phyloP scores from a whole-genome alignment of 1,140 invertebrate genomes.

The Eumeta japonica region DNA sequence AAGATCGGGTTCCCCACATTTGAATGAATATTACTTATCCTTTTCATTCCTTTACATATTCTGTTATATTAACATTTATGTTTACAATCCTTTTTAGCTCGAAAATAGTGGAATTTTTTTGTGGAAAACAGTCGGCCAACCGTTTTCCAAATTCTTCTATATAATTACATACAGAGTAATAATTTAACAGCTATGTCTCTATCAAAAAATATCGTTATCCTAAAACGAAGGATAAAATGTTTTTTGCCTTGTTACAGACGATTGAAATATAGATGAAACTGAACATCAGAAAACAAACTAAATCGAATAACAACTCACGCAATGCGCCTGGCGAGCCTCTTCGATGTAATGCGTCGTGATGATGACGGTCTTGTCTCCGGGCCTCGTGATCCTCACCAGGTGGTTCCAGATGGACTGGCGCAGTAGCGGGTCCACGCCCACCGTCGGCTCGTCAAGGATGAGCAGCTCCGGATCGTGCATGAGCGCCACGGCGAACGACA shows the following conservation, averaged over 20 bases:
- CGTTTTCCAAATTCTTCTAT: too few species aligned
- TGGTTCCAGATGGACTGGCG: slow-evolving; percentile 92
- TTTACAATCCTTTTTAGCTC: neutral
- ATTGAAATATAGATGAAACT: neutral
- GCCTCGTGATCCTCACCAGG: slow-evolving; percentile 78
- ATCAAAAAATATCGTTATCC: too few species aligned
- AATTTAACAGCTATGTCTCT: too few species aligned
- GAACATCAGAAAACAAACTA: neutral
- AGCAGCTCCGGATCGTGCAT: slow-evolving; percentile 91
- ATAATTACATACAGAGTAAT: too few species aligned
- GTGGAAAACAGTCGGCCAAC: too few species aligned
- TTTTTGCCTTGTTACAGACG: neutral
- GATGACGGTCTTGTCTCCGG: slow-evolving; percentile 83
- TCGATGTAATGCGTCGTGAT: slow-evolving; percentile 95
- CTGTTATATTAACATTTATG: neutral
- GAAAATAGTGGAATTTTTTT: too few species aligned
- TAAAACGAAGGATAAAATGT: neutral
- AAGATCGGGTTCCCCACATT: too few species aligned
- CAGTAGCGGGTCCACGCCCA: slow-evolving; percentile 87
- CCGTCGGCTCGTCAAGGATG: slow-evolving; percentile 93
- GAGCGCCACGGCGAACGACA: slow-evolving; percentile 88
- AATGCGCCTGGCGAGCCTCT: slow-evolving; percentile 85
- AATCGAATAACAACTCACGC: slow-evolving; percentile 58
- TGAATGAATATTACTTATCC: too few species aligned
- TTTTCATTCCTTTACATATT: too few species aligned